Base-by-base conservation (phyloP, 2,797 vertebrate genomes). In the Myiotriccus ornatus region DNA sequence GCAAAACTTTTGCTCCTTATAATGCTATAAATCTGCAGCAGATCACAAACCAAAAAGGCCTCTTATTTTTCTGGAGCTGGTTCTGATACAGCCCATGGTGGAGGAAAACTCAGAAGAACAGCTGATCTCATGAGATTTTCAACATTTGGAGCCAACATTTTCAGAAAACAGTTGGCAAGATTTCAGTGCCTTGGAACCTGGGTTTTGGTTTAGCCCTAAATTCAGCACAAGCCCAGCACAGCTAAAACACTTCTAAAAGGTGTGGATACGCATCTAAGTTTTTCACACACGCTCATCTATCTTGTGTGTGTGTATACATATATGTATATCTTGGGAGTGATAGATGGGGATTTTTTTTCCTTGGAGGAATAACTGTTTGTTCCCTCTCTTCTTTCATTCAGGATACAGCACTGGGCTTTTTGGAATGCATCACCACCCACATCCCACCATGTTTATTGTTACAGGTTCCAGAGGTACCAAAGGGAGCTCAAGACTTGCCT, bases 51-150 rank as follows among this genome's bases (percentile, higher is more conserved):
- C 22, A 79, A 81, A 88, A 95, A 70, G 46, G 9, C 17, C 12
- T 57, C 59, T 69, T 79, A 56, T 50, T 77, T 95, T 95, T 39
- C 56, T 57, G n/a, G 73, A 90, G 52, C 62, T 81, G 22, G 16
- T 96, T 94, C 55, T 84, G 52, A 68, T 90, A 60, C 41, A 91
- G 49, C 27, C 65, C 56, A 52, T 15, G 37, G 35, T 91, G 37
- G 28, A 84, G 63, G 30, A 95, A 88, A 82, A 56, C 91, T 94
- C 83, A 76, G 80, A 89, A 88, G 84, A 94, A 87, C 93, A 94
- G 74, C 80, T 84, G 89, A 96, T 95, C 74, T 90, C 85, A 77
- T 79, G 87, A 95, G 89, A 94, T 81, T 96, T 94, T 89, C 77
- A 70, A 63, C 85, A 67, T 84, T 94, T 70, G 44, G n/a, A 95